These are phyloP conservation scores for Lates japonicus DNA, from an alignment of 2,797 vertebrate species.

Conservation along the genomic window DNA sequence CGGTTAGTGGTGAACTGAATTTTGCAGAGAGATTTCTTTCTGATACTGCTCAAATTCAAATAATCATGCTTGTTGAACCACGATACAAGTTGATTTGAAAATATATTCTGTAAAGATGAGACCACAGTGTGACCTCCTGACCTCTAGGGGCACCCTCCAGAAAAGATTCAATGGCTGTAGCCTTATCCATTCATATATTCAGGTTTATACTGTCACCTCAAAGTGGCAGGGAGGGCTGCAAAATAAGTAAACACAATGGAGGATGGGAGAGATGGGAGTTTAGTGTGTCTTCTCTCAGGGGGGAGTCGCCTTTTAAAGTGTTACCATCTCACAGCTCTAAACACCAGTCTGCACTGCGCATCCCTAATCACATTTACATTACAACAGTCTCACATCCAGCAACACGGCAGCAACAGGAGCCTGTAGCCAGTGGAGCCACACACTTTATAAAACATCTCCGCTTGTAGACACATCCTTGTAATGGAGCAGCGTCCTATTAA, in stretches of 20 bases:
- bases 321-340: slow-evolving; percentile 20
- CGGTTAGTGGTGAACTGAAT: neutral
- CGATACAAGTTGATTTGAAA: neutral
- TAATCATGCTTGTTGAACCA: neutral
- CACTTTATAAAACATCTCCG: slow-evolving; percentile 24
- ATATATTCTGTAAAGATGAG: neutral
- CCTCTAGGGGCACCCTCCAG: too few relatives aligned
- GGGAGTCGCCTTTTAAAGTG: slow-evolving; percentile 50
- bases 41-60: too few relatives aligned
- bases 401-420: slow-evolving; percentile 28
- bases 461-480: slow-evolving; percentile 3
- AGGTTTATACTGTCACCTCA: neutral
- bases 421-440: slow-evolving; percentile 31
- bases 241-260: neutral
- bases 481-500: slow-evolving; percentile 27
- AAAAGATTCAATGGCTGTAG: too few relatives aligned
- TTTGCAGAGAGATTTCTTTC: neutral
- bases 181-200: neutral
- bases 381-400: slow-evolving; percentile 36
- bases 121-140: neutral
- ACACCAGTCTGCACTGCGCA: slow-evolving; percentile 35
- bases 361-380: slow-evolving; percentile 48
- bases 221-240: neutral
- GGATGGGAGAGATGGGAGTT: neutral
- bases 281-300: slow-evolving; percentile 30